Evolutionary conservation across 2,797 vertebrate species (phyloP).

Genomic region (Syncerus caffer): DNA sequence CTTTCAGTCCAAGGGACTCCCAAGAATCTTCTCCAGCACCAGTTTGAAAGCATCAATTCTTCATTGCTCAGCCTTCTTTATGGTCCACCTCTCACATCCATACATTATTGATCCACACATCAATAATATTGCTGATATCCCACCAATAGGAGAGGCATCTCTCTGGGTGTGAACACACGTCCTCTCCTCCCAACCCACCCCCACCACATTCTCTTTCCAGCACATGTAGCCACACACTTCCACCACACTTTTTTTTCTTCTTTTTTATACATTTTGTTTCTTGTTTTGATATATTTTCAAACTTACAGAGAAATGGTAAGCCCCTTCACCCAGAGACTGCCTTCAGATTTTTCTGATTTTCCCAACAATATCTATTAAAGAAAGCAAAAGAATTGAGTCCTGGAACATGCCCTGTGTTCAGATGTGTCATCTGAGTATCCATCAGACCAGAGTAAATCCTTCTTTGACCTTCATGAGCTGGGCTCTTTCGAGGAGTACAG

Average conservation of each 20-base stretch:
- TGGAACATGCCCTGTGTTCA: not conserved
- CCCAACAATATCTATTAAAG: not conserved
- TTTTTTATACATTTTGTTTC: not conserved
- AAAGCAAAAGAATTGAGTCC: not conserved
- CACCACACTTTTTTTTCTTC: not conserved
- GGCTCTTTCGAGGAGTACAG: not conserved
- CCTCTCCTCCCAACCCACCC: accelerated
- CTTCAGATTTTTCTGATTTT: not conserved
- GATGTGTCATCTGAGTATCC: not conserved
- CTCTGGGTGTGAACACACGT: not conserved
- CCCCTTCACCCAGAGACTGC: not conserved
- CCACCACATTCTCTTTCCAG: not conserved
- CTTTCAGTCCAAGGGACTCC: not conserved
- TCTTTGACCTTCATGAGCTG: not conserved
- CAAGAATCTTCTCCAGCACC: not conserved
- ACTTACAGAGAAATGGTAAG: not conserved
- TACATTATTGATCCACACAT: not conserved
- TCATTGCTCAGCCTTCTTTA: not conserved
- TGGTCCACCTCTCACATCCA: not conserved
- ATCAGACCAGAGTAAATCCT: not conserved
- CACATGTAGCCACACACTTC: not conserved
- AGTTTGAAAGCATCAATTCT: not conserved
- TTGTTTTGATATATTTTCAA: not conserved
- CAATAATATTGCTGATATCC: not conserved
- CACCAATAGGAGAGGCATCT: not conserved